Percentiles rank a stretch among this genome's conserved stretches.
Evolutionary conservation across 2,888 invertebrate species (phyloP).

Genomic region (Ochlodes sylvanus): DNA sequence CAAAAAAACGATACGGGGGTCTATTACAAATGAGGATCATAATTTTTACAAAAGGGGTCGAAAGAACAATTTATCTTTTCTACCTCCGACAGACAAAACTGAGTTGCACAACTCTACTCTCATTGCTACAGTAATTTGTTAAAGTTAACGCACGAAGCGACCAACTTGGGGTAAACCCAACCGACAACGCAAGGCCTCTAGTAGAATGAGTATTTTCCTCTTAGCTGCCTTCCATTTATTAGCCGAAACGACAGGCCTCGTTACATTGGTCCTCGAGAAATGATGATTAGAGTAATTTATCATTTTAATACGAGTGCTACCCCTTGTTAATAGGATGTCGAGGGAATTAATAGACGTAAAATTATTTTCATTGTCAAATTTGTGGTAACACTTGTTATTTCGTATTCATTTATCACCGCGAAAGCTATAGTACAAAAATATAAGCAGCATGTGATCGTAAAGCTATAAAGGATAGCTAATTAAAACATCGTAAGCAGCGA

Average conservation of each 20-base stretch:
- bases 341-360: conserved; percentile 78
- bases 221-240: conserved; percentile 6
- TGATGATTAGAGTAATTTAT: conserved; percentile 80
- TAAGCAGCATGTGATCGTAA: too few species aligned
- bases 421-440: neutral
- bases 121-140: conserved; percentile 78
- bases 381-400: conserved; percentile 54
- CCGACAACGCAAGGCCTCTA: conserved; percentile 56
- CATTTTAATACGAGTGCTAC: conserved; percentile 80
- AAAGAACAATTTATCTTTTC: conserved; percentile 73
- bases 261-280: conserved; percentile 58
- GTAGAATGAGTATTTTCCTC: conserved; percentile 30
- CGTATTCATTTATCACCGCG: neutral
- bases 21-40: conserved; percentile 54
- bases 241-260: conserved; percentile 45
- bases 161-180: conserved; percentile 66
- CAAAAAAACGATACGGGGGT: conserved; percentile 13
- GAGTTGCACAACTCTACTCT: conserved; percentile 66
- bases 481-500: too few species aligned
- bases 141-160: conserved; percentile 75
- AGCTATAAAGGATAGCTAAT: too few species aligned
- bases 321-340: conserved; percentile 77
- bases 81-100: conserved; percentile 58
- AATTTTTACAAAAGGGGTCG: conserved; percentile 70
- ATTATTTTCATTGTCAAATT: conserved; percentile 81